phyloP scores from a whole-genome alignment of 2,113 vertebrate genomes.

The Aegotheles bennettii region DNA sequence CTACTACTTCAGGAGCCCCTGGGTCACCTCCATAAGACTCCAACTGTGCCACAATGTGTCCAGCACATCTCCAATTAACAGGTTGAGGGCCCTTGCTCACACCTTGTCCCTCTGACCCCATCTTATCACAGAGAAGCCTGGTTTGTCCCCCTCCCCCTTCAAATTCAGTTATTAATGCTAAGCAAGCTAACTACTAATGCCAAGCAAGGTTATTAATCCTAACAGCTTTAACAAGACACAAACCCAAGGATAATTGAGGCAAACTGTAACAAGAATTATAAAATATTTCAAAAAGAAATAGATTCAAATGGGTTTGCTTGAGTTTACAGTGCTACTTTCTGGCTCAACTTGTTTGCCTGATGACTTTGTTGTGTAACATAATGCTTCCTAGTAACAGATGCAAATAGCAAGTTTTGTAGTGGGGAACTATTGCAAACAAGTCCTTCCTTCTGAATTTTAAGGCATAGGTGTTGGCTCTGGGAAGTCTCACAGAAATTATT shows the following conservation, averaged over 20 bases:
- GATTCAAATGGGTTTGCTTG: not conserved
- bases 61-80: too few species aligned
- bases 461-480: not conserved
- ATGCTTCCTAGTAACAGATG: not conserved
- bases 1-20: too few species aligned
- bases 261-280: not conserved
- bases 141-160: too few species aligned
- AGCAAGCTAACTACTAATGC: too few species aligned
- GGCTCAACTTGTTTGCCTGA: not conserved
- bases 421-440: not conserved
- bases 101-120: too few species aligned
- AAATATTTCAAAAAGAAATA: not conserved
- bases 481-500: not conserved
- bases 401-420: not conserved
- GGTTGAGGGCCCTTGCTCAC: too few species aligned
- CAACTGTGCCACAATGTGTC: too few species aligned
- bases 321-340: not conserved
- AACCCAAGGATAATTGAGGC: not conserved
- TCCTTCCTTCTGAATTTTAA: not conserved
- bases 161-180: too few species aligned
- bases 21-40: too few species aligned
- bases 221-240: not conserved
- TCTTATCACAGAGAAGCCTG: too few species aligned
- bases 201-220: too few species aligned
- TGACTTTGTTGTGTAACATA: not conserved